Evolutionary conservation across 2,888 invertebrate genomes (phyloP).

Genomic region (Vesta saturnalis): DNA sequence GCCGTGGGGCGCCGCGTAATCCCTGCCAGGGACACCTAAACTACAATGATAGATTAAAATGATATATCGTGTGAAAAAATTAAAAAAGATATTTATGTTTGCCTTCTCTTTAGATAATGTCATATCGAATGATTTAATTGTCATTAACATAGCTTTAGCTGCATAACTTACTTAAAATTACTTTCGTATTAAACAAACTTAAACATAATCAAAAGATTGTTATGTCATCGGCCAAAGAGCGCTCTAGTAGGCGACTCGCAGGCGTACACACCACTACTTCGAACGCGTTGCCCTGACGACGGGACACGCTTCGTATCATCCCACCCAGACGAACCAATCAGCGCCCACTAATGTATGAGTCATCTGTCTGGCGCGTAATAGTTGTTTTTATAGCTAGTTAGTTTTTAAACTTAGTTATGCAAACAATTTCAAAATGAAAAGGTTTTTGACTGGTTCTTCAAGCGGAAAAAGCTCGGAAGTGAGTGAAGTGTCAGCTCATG

Average conservation of each 20-base stretch:
- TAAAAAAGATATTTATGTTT: constrained; percentile 4
- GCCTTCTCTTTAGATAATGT: not conserved
- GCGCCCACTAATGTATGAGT: not conserved
- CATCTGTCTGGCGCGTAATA: not conserved
- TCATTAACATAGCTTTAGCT: not conserved
- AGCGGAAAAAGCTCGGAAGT: too few species aligned
- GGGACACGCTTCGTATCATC: too few species aligned
- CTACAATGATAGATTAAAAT: not conserved
- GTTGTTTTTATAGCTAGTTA: too few species aligned
- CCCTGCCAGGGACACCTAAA: not conserved
- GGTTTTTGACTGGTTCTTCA: too few species aligned
- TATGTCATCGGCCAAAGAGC: not conserved
- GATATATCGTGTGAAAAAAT: not conserved
- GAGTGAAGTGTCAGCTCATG: too few species aligned
- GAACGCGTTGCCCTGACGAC: not conserved
- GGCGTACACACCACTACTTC: too few species aligned
- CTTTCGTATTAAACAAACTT: not conserved
- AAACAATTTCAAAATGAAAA: too few species aligned
- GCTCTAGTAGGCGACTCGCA: not conserved
- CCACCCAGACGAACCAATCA: too few species aligned
- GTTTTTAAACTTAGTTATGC: too few species aligned
- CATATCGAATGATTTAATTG: not conserved
- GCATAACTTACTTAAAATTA: constrained; percentile 1
- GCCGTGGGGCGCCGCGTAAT: too few species aligned
- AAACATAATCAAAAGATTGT: not conserved